phyloP scores from a whole-genome alignment of 2,888 invertebrate species.

The Chydorus sphaericus region DNA sequence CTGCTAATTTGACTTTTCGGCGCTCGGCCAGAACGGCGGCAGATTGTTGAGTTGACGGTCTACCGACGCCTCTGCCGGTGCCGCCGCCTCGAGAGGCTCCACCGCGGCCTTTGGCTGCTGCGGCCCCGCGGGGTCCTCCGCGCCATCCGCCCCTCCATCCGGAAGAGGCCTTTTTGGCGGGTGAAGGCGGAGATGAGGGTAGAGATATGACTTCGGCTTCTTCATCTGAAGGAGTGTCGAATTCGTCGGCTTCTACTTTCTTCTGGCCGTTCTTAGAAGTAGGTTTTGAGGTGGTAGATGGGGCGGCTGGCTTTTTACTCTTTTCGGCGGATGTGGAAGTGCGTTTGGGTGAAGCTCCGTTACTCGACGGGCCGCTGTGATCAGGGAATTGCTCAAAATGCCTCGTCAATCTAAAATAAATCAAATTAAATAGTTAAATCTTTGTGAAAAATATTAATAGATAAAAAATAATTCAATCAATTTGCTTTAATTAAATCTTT shows the following conservation, averaged over 20 bases:
- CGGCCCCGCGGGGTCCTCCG: no score
- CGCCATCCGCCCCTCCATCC: neutral
- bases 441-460: neutral
- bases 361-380: conserved; percentile 40
- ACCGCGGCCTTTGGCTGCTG: conserved; percentile 13
- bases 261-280: no score
- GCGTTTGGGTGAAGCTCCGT: no score
- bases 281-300: no score
- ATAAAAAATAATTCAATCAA: neutral
- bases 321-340: no score
- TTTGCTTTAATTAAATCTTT: neutral
- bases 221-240: no score
- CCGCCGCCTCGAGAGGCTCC: conserved; percentile 7
- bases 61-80: conserved; percentile 20
- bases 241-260: no score
- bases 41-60: conserved; percentile 20
- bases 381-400: conserved; percentile 46
- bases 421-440: conserved; percentile 28
- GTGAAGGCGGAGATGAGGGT: no score
- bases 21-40: conserved; percentile 20
- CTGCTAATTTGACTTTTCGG: conserved; percentile 21
- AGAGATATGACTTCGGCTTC: no score
- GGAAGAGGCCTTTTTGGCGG: no score
- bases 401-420: conserved; percentile 41
- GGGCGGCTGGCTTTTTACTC: no score